A percentile compares a stretch with the other conserved stretches of the same genome.
phyloP scores from a whole-genome alignment of 2,797 vertebrate genomes.

The Centroberyx gerrardi region DNA sequence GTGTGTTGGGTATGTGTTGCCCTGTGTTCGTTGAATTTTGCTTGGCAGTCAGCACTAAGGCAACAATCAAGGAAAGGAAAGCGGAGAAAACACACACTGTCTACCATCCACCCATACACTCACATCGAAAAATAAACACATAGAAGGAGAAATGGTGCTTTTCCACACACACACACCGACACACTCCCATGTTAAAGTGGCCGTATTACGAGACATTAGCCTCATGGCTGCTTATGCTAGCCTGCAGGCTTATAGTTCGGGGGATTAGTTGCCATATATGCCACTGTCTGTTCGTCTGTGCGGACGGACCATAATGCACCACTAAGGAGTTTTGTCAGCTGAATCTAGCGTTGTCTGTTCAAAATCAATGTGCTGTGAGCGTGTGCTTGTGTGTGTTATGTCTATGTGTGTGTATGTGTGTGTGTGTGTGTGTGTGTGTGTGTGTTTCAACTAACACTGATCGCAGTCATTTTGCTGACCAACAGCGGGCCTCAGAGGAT shows the following conservation, averaged over 20 bases:
- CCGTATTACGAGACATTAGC: no score
- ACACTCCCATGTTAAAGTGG: conserved; percentile 1
- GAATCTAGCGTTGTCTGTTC: conserved; percentile 27
- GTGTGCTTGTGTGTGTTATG: neutral
- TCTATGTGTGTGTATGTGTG: conserved; percentile 3
- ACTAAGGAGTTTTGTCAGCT: conserved; percentile 34
- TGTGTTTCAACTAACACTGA: conserved; percentile 33
- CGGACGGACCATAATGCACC: conserved; percentile 42
- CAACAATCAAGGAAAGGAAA: conserved; percentile 54
- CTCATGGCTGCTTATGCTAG: no score
- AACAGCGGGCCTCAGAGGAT: conserved; percentile 36
- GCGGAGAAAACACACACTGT: conserved; percentile 12
- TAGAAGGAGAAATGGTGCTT: neutral
- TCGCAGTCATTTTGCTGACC: conserved; percentile 29
- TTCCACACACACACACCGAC: conserved; percentile 12
- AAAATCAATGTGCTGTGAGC: conserved; percentile 29
- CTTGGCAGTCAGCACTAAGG: conserved; percentile 81
- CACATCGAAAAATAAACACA: conserved; percentile 12
- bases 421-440: conserved; percentile 15
- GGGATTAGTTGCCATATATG: conserved; percentile 44
- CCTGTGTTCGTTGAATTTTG: conserved; percentile 49
- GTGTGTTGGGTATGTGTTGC: conserved; percentile 12
- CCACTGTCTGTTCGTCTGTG: conserved; percentile 6
- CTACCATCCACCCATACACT: conserved; percentile 4
- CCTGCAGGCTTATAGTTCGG: neutral